A percentile compares a stretch with the other conserved stretches of the same genome.
phyloP scores from a whole-genome alignment of 2,113 vertebrate genomes.

The Saimiri boliviensis region DNA sequence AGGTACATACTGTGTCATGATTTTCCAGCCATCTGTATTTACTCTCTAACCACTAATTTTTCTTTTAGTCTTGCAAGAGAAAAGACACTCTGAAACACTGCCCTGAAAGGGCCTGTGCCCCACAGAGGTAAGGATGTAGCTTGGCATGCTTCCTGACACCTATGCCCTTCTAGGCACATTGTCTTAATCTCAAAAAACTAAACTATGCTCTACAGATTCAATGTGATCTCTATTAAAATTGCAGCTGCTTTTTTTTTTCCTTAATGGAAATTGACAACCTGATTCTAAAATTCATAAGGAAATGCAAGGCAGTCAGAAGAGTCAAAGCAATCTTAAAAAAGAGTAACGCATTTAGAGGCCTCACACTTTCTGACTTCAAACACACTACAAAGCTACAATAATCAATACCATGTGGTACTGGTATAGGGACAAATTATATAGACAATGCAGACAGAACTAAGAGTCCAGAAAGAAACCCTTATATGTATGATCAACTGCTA shows the following conservation, averaged over 20 bases:
- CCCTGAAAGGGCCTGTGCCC: neutral
- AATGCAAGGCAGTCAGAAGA: neutral
- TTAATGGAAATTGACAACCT: neutral
- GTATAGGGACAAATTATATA: rapidly evolving
- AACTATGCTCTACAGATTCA: neutral
- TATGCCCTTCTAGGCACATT: conserved; percentile 32
- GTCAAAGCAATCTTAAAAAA: neutral
- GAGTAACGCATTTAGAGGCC: neutral
- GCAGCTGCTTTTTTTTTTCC: neutral
- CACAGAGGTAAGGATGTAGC: conserved; percentile 35
- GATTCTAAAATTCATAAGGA: neutral
- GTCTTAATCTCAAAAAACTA: neutral
- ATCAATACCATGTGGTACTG: too few species aligned
- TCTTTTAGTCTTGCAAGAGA: neutral
- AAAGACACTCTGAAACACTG: conserved; percentile 54
- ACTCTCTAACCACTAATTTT: neutral
- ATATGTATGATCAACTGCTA: neutral
- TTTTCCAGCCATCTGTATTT: neutral
- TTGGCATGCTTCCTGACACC: neutral
- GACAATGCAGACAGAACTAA: neutral
- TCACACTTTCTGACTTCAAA: neutral
- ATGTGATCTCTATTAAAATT: neutral
- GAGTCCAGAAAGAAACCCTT: neutral
- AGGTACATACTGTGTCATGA: neutral
- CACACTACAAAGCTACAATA: neutral